Evolutionary conservation across 2,888 invertebrate species (phyloP).

Genomic region (Chymomyza fuscimana): DNA sequence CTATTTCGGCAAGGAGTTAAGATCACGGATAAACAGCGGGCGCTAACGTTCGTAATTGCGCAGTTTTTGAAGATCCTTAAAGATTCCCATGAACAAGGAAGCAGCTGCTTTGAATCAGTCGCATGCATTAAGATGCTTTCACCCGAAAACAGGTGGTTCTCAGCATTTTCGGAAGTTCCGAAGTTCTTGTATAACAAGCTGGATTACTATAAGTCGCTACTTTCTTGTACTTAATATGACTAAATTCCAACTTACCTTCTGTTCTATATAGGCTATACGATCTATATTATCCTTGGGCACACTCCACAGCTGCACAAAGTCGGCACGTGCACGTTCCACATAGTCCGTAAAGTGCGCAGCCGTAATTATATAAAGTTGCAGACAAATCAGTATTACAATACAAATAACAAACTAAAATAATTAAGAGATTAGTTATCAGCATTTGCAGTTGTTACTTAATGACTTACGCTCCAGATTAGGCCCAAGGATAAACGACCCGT

Average conservation of each 20-base stretch:
- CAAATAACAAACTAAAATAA: constrained; percentile 86
- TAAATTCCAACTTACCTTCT: constrained; percentile 47
- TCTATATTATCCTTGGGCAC: constrained; percentile 52
- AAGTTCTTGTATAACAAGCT: too few relatives aligned
- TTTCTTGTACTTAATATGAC: too few relatives aligned
- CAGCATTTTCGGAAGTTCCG: too few relatives aligned
- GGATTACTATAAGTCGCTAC: too few relatives aligned
- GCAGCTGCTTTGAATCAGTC: too few relatives aligned
- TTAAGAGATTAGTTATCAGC: constrained; percentile 11
- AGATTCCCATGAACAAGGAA: too few relatives aligned
- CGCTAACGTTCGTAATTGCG: too few relatives aligned
- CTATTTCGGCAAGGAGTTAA: too few relatives aligned
- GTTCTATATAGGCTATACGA: constrained; percentile 59
- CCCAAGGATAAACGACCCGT: constrained; percentile 92
- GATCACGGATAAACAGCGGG: too few relatives aligned
- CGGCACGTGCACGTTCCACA: constrained; percentile 61
- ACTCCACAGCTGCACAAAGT: constrained; percentile 64
- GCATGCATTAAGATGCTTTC: too few relatives aligned
- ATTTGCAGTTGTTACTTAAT: background rate
- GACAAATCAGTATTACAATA: constrained; percentile 85
- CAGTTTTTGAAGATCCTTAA: too few relatives aligned
- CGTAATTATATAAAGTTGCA: constrained; percentile 81
- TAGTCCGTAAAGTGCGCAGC: constrained; percentile 74
- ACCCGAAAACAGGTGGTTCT: too few relatives aligned
- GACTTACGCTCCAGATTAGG: constrained; percentile 89